Conservation (phyloP, 2,797 vertebrate species). For the Ispidina lecontei region DNA sequence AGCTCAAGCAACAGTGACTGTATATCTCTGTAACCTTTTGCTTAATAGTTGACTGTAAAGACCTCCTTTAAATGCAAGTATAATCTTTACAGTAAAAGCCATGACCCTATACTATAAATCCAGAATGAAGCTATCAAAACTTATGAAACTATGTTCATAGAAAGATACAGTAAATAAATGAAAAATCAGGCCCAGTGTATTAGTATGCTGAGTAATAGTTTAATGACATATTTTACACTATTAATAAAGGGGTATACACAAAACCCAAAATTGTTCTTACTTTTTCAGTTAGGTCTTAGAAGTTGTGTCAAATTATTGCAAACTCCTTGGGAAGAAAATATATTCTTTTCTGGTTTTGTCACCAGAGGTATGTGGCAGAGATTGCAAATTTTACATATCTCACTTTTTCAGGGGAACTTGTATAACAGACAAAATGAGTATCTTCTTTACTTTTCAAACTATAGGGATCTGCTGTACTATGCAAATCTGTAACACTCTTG, state of each 20-base stretch:
- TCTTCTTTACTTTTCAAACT: not conserved
- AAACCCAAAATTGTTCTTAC: not conserved
- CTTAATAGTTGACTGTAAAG: constrained; percentile 26
- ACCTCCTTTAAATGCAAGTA: constrained; percentile 53
- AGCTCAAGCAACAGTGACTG: constrained; percentile 14
- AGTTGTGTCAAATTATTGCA: not conserved
- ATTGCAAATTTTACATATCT: not conserved
- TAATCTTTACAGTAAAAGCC: constrained; percentile 12
- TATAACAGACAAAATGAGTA: not conserved
- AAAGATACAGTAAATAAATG: not conserved
- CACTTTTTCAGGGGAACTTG: not conserved
- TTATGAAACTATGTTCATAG: not conserved
- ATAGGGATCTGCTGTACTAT: not conserved
- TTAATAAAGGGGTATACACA: not conserved
- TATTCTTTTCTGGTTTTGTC: not conserved
- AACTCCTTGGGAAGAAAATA: not conserved
- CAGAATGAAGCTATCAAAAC: not conserved
- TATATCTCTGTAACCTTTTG: constrained; percentile 21
- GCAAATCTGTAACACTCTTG: not conserved
- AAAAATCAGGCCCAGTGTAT: not conserved
- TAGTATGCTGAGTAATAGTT: not conserved
- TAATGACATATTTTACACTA: not conserved
- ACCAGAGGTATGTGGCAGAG: not conserved
- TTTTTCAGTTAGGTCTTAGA: not conserved
- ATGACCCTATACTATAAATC: not conserved